Evolutionary conservation across 2,113 vertebrate genomes (phyloP).

Genomic region (Echinops telfairi): DNA sequence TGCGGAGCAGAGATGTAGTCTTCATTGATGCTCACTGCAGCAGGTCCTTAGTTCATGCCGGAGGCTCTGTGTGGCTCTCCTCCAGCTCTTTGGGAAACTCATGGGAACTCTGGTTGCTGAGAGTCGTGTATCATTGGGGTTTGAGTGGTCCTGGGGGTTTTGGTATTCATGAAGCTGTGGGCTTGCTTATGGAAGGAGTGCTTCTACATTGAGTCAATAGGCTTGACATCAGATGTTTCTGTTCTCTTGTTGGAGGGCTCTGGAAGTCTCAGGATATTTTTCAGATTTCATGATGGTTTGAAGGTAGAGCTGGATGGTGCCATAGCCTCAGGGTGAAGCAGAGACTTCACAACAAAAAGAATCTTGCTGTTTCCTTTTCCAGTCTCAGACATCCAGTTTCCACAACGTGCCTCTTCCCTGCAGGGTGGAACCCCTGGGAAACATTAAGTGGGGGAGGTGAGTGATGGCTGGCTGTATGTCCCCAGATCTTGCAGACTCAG

Average conservation of each 20-base stretch:
- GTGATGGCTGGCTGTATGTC: neutral
- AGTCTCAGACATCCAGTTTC: neutral
- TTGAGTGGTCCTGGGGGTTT: too few species aligned
- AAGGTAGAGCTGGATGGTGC: neutral
- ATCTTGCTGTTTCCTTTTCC: neutral
- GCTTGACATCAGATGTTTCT: neutral
- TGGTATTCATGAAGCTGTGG: too few species aligned
- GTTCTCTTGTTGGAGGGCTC: neutral
- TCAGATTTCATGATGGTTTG: neutral
- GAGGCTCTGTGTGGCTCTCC: too few species aligned
- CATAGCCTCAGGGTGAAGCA: neutral
- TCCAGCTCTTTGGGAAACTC: too few species aligned
- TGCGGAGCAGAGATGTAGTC: too few species aligned
- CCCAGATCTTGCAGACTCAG: constrained; percentile 1
- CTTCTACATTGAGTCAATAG: neutral
- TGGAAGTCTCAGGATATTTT: neutral
- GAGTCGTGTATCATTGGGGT: too few species aligned
- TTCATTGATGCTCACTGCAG: too few species aligned
- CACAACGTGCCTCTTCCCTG: constrained; percentile 64
- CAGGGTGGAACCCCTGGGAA: constrained; percentile 17
- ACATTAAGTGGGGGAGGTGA: neutral
- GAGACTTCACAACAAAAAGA: neutral
- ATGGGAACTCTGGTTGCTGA: too few species aligned
- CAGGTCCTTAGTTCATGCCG: too few species aligned
- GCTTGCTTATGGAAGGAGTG: too few species aligned